These are phyloP conservation scores for Xylota segnis DNA, from an alignment of 2,888 invertebrate genomes.

Conservation along the genomic window DNA sequence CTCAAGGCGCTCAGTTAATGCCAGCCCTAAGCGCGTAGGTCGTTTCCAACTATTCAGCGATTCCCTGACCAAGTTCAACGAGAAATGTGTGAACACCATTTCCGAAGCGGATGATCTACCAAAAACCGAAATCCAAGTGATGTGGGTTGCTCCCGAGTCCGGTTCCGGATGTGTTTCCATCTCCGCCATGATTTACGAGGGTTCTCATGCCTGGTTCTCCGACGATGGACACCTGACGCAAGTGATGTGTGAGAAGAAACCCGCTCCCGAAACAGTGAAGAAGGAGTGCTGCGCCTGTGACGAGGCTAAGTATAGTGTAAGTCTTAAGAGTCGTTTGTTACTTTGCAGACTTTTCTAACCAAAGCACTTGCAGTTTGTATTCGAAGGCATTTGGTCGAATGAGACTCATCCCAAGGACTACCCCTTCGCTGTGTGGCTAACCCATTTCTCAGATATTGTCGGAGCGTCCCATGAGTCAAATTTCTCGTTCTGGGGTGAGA, in stretches of 20 bases:
- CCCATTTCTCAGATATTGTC: constrained; percentile 98
- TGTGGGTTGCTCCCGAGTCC: constrained; percentile 95
- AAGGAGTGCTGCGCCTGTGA: constrained; percentile 96
- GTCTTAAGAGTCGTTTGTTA: constrained; percentile 37
- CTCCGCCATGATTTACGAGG: constrained; percentile 95
- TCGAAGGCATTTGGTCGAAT: constrained; percentile 97
- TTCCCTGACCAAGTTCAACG: constrained; percentile 87
- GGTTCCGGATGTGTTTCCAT: constrained; percentile 95
- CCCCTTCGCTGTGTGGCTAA: constrained; percentile 94
- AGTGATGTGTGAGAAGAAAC: constrained; percentile 91
- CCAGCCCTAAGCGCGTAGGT: constrained; percentile 87
- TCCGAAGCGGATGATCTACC: constrained; percentile 91
- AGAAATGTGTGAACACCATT: constrained; percentile 93
- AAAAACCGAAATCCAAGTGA: constrained; percentile 94
- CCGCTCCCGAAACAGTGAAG: constrained; percentile 85
- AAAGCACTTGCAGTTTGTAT: constrained; percentile 87
- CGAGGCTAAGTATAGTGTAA: constrained; percentile 96
- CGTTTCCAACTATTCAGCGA: constrained; percentile 90
- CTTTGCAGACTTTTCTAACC: background rate
- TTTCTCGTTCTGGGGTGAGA: constrained; percentile 96
- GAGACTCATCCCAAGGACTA: constrained; percentile 98
- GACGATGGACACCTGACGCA: constrained; percentile 93
- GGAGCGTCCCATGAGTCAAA: constrained; percentile 96
- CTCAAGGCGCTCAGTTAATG: constrained; percentile 81
- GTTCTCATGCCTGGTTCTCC: constrained; percentile 92